Evolutionary conservation across 2,888 invertebrate species (phyloP).

Genomic region (Ornithoptera priamus): DNA sequence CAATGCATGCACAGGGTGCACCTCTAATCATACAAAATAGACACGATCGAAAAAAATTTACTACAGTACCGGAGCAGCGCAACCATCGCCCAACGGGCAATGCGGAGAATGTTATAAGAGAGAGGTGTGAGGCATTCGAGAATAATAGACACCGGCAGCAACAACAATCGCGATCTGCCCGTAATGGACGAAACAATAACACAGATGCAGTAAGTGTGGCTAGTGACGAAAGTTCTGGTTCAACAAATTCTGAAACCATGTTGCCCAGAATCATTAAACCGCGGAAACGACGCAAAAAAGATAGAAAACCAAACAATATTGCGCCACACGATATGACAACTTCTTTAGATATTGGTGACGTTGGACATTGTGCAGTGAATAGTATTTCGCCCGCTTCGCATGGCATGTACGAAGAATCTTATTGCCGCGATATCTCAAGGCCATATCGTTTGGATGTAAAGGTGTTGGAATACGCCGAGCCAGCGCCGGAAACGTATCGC

Average conservation of each 20-base stretch:
- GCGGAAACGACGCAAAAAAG: constrained; percentile 93
- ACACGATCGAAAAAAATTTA: constrained; percentile 77
- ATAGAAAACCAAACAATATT: constrained; percentile 85
- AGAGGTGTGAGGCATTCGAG: constrained; percentile 64
- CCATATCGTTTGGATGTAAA: constrained; percentile 72
- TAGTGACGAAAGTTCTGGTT: constrained; percentile 88
- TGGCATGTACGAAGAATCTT: constrained; percentile 73
- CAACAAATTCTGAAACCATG: constrained; percentile 84
- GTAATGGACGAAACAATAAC: constrained; percentile 76
- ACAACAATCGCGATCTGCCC: constrained; percentile 65
- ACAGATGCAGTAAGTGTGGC: constrained; percentile 86
- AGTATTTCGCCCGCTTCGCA: constrained; percentile 56
- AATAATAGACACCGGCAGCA: constrained; percentile 67
- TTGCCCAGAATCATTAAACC: constrained; percentile 94
- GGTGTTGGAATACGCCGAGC: constrained; percentile 68
- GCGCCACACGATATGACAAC: constrained; percentile 68
- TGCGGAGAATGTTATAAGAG: constrained; percentile 56
- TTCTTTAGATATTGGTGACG: constrained; percentile 67
- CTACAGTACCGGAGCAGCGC: constrained; percentile 65
- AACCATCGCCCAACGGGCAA: constrained; percentile 60
- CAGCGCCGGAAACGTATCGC: constrained; percentile 64
- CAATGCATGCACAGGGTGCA: constrained; percentile 91
- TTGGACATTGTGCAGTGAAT: constrained; percentile 69
- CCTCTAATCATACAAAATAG: constrained; percentile 88
- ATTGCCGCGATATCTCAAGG: constrained; percentile 73